Evolutionary conservation across 2,797 vertebrate genomes (phyloP), one percentile per base, ranked within the genome.

Genomic region (Eremophila alpestris): DNA sequence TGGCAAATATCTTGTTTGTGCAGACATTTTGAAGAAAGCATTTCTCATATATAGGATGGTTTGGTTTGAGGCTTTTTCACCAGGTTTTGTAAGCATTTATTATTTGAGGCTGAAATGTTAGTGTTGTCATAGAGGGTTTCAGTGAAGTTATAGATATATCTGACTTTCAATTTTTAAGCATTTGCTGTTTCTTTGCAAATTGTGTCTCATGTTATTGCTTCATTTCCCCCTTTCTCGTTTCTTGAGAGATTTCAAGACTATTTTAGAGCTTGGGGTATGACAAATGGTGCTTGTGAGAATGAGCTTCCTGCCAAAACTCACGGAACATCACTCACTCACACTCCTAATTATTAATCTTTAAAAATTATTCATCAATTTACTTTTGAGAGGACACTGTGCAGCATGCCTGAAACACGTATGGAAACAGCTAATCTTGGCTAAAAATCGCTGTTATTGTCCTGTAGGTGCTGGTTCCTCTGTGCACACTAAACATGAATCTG

Each of bases 371-470:
- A 36, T 32, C 8, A 24, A 9, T 54, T 52, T 38, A 8, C 41
- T 68, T 75, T 69, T 54, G 68, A 68, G 26, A 59, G 21, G 73
- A 81, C n/a, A 26, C 38, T 81, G 76, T 3, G 46, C 38, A 83
- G 40, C 41, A 34, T 32, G 67, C 41, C 60, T 88, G 68, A 77
- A 87, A 40, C 38, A 92, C 77, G 74, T 46, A 75, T 9, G 75
- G 58, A 78, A 95, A 65, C 54, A 83, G 48, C 68, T 56, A 74
- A 46, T 49, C 45, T 64, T 21, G 18, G 19, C 62, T 96, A 88
- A 97, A 96, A 91, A 76, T 34, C 90, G 46, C n/a, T 58, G 11
- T 45, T 40, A 32, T 19, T 90, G 46, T 90, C 64, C 38, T 55
- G 36, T 16, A 46, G 82, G 55, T 40, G 55, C 90, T 84, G 77